Conservation (phyloP, 2,113 vertebrate species). For the human (Homo sapiens) region GRCh38 chr2:163232501-163233000, state of each 20-base stretch:
- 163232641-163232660: too few relatives aligned
- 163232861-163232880: neutral
- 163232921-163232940: neutral
- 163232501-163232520: too few relatives aligned
- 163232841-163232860: neutral
- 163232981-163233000: neutral
- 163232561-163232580: too few relatives aligned
- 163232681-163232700: neutral
- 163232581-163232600: too few relatives aligned
- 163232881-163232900: neutral
- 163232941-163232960: neutral
- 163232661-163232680: too few relatives aligned
- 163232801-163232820: neutral
- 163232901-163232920: neutral
- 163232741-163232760: neutral
- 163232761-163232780: neutral
- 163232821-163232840: neutral
- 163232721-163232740: neutral
- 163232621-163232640: too few relatives aligned
- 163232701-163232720: neutral
- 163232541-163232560: too few relatives aligned
- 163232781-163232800: neutral
- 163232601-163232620: too few relatives aligned
- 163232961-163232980: neutral
- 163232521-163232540: too few relatives aligned